These are phyloP conservation scores for Ptychoptera albimana DNA, from an alignment of 2,888 invertebrate genomes.

Conservation along the genomic window DNA sequence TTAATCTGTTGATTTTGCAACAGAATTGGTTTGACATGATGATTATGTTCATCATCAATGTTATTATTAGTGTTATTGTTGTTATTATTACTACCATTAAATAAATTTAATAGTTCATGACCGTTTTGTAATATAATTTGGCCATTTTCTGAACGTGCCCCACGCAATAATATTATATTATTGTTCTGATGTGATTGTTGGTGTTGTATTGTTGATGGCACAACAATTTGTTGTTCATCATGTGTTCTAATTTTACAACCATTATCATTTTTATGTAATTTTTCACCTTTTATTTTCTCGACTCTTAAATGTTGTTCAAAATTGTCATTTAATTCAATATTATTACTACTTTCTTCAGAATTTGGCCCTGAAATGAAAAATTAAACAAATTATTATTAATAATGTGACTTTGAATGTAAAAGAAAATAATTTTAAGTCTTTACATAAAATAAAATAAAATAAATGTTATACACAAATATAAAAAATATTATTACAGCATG, in stretches of 20 bases:
- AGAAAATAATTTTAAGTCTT: too few relatives aligned
- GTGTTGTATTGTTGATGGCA: constrained; percentile 6
- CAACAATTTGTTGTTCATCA: constrained; percentile 13
- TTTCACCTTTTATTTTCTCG: too few relatives aligned
- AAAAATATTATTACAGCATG: too few relatives aligned
- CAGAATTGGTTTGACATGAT: constrained; percentile 19
- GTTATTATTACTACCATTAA: constrained; percentile 15
- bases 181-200: constrained; percentile 15
- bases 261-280: too few relatives aligned
- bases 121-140: constrained; percentile 32
- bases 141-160: constrained; percentile 30
- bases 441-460: too few relatives aligned
- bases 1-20: constrained; percentile 19
- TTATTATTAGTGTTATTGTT: constrained; percentile 8
- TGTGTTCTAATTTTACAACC: constrained; percentile 5
- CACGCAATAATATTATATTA: constrained; percentile 30
- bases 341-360: constrained; percentile 11
- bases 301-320: too few relatives aligned
- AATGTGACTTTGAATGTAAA: too few relatives aligned
- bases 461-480: too few relatives aligned
- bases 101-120: constrained; percentile 30
- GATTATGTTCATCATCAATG: constrained; percentile 7
- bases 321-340: too few relatives aligned
- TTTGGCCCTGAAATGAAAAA: constrained; percentile 10
- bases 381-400: constrained; percentile 1